Percentiles rank a stretch among this genome's conserved stretches.
These are phyloP conservation scores for Anodontia alba DNA, from an alignment of 2,888 invertebrate genomes.

Conservation along the genomic window DNA sequence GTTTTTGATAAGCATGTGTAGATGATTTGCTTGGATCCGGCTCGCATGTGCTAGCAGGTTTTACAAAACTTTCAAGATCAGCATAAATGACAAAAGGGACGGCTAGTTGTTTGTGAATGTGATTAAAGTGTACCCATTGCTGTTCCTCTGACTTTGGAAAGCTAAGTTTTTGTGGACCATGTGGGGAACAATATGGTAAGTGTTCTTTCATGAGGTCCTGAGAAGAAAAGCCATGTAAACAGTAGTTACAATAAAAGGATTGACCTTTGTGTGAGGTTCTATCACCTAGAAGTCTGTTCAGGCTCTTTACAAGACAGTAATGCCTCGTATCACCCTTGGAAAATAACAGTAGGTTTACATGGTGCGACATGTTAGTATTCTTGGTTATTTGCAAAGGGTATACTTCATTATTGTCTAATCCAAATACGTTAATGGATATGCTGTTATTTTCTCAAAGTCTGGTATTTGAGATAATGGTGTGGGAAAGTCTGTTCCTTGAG, in stretches of 20 bases:
- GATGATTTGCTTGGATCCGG: not conserved
- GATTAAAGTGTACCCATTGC: constrained; percentile 45
- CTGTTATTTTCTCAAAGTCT: constrained; percentile 46
- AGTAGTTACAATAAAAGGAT: constrained; percentile 17
- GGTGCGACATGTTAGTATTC: constrained; percentile 19
- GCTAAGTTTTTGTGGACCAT: constrained; percentile 24
- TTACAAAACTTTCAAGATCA: constrained; percentile 46
- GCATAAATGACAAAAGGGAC: constrained; percentile 46
- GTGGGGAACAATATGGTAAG: not conserved
- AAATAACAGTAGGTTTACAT: constrained; percentile 19
- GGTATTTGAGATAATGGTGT: constrained; percentile 12
- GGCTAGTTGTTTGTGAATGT: constrained; percentile 36
- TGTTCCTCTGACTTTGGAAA: constrained; percentile 41
- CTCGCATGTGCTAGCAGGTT: constrained; percentile 22
- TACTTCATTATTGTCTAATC: constrained; percentile 31
- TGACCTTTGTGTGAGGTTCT: not conserved
- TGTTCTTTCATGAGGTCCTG: constrained; percentile 1
- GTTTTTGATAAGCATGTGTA: constrained; percentile 1
- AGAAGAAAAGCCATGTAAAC: constrained; percentile 18
- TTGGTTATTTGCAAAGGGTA: constrained; percentile 29
- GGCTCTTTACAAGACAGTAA: constrained; percentile 25
- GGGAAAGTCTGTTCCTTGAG: constrained; percentile 24
- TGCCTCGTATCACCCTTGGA: constrained; percentile 1
- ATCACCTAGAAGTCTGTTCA: constrained; percentile 3
- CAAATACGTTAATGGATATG: constrained; percentile 44